Conservation (phyloP, 2,888 invertebrate genomes). For the Brachylomia viminalis region DNA sequence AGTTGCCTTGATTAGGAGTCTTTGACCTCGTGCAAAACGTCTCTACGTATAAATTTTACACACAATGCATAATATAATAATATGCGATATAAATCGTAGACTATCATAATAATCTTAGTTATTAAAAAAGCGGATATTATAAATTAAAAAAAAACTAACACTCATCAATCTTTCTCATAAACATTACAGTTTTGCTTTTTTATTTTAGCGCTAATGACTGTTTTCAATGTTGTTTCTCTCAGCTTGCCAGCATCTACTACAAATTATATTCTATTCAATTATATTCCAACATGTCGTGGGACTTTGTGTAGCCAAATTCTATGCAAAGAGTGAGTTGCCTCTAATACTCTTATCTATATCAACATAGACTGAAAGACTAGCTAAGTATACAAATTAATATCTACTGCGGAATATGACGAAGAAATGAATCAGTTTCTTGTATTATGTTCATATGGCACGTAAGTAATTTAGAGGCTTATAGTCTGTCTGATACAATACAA, state of each 20-base stretch:
- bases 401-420: neutral
- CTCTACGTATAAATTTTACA: neutral
- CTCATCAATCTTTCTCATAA: neutral
- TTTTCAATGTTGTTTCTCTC: neutral
- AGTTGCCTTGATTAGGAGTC: constrained; percentile 9
- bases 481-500: neutral
- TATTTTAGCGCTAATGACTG: neutral
- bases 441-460: neutral
- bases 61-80: neutral
- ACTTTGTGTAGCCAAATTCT: neutral
- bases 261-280: no score
- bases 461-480: neutral
- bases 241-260: neutral
- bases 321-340: neutral
- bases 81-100: neutral
- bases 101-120: neutral
- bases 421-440: neutral
- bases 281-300: no score
- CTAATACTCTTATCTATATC: neutral
- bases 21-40: constrained; percentile 13
- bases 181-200: constrained; percentile 26
- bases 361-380: neutral
- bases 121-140: neutral
- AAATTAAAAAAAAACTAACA: constrained; percentile 11
- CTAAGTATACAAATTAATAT: neutral